Evolutionary conservation across 1,140 invertebrate species (phyloP), one percentile per base, ranked within the genome.

Genomic region (Himalopsyche phryganea): DNA sequence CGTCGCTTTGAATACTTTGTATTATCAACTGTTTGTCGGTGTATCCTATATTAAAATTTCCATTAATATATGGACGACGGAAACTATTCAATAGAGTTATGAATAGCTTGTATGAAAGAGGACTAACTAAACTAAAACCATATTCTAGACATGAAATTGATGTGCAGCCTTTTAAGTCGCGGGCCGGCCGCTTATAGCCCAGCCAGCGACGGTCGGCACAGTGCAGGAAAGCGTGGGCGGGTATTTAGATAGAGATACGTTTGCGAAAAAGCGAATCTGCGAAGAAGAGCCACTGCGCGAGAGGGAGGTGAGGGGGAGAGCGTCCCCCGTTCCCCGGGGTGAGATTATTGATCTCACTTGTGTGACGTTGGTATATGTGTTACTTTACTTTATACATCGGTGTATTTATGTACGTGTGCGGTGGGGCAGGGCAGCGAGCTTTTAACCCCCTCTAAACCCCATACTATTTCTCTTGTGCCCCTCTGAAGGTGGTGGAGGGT

Each of bases 321-420:
- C 49, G 45, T 17, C 58, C 44, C 56, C 33, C 48, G 44, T 62
- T n/a, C 60, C 57, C 61, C 52, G 53, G 61, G 61, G 61, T 63
- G 61, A 64, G 62, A 64, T 64, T 64, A 64, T 64, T 64, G 62
- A 64, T 64, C 62, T 63, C 60, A 50, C 60, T 63, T 52, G 61
- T 59, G 57, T 63, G 61, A 28, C 49, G 56, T 19, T 23, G 53
- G 23, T 28, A 28, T 28, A 28, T 28, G 23, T 28, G 23, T 28
- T 28, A 28, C 23, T 28, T 28, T 28, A 28, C 23, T 28, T 28
- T 28, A 28, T 28, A 28, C 53, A 40, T 54, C 41, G 35, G 40
- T 36, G 60, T 51, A 46, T 56, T 44, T 56, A 46, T 56, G 40
- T 41, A 18, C 44, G 50, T 9, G 50, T n/a, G 41, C 28, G 13